Base-by-base conservation (phyloP, 2,888 invertebrate genomes). In the Ctena decussata region DNA sequence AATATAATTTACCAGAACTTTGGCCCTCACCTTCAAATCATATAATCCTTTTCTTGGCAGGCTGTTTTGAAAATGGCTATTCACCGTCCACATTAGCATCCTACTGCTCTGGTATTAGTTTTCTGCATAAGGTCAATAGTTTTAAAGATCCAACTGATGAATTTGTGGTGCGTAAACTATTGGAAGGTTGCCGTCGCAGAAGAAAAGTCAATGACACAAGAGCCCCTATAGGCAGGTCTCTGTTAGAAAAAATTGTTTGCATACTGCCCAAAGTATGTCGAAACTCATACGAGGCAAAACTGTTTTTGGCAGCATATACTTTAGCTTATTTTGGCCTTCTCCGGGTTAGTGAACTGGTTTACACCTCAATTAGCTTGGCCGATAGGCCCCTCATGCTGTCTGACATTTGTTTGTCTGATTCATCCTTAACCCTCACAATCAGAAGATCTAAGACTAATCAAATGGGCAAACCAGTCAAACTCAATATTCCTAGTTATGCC, bases 21-120 rank as follows among this genome's bases (percentile, higher is more conserved):
- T 80, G 75, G 75, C 75, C 80, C 6, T 44, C 35, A 2, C 75
- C 80, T 21, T 1, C 69, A 24, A 11, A 5, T 21, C 70, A 70
- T 12, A 6, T 70, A 24, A 8, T 12, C 5, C 3, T 37, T n/a
- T 70, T 37, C 37, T 49, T 71, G 15, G 2, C 78, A 15, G 53
- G 2, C 39, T 37, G 1, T 2, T 35, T 37, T 53, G 35, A 78
- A 27, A 32, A 18, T 0, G 57, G 39, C 6, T 78, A 53, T 32
- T 46, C 71, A 32, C 32, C 71, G 2, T 32, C 15, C 27, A 35
- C 37, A 3, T 8, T 37, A 46, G 18, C 71, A 39, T 49, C 71
- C 11, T 71, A 49, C 27, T 11, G 11, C 2, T 8, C 65, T 24
- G 49, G 18, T 5, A 30, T 65, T 5, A 27, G 27, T 6, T 60